Evolutionary conservation across 92 coral and sea anemone species (phyloP).

Genomic region (Nematostella vectensis): DNA sequence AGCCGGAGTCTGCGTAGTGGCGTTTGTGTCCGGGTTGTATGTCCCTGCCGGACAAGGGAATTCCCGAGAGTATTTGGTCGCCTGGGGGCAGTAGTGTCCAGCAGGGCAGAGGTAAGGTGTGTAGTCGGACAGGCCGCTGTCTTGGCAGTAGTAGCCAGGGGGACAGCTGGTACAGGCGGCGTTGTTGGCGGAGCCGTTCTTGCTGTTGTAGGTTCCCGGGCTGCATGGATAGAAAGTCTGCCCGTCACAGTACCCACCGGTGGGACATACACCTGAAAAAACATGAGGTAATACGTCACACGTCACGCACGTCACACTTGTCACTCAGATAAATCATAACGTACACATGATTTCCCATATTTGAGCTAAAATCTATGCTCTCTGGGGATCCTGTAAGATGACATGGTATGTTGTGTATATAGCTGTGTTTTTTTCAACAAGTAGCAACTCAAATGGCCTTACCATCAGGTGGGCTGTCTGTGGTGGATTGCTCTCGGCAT

Average conservation of each 20-base stretch:
- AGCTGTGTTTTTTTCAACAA: background rate
- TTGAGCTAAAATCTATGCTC: no score
- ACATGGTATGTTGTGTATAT: no score
- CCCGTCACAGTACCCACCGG: slow-evolving; percentile 99
- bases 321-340: no score
- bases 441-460: slow-evolving; percentile 1
- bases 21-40: slow-evolving; percentile 57
- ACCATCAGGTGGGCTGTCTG: slow-evolving; percentile 85
- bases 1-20: slow-evolving; percentile 57
- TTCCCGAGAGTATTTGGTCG: slow-evolving; percentile 75
- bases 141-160: slow-evolving; percentile 73
- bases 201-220: slow-evolving; percentile 78
- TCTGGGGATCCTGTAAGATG: no score
- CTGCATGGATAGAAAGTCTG: slow-evolving; percentile 77
- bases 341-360: no score
- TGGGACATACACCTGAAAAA: slow-evolving; percentile 60
- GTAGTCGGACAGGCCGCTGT: slow-evolving; percentile 73
- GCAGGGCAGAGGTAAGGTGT: slow-evolving; percentile 50
- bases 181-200: slow-evolving; percentile 58
- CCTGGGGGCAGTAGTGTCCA: slow-evolving; percentile 91
- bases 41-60: slow-evolving; percentile 99
- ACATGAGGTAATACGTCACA: no score
- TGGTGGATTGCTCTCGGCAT: slow-evolving; percentile 81
- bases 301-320: no score
- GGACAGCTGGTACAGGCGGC: slow-evolving; percentile 72